Evolutionary conservation across 2,113 vertebrate genomes (phyloP), one percentile per base, ranked within the genome.

Genomic region (Capreolus pygargus): DNA sequence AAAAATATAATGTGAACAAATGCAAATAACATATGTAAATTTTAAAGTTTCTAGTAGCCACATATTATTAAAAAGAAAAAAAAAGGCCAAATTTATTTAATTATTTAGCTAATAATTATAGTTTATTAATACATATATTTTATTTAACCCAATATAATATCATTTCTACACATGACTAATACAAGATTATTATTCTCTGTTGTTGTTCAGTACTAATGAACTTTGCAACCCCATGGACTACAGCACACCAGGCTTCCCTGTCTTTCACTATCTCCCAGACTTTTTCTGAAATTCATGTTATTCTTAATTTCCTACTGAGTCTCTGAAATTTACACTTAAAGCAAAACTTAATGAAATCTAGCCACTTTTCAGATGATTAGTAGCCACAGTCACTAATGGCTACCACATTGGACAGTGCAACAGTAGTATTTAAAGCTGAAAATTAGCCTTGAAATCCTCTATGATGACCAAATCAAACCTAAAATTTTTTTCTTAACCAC

Each of bases 21-120:
- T 86, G 7, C 14, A 74, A 89, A 81, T 60, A 36, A 83, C 4
- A 54, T 54, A 83, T 8, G 25, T 81, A 78, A 43, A 86, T 83
- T 93, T 97, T 78, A 86, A 89, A 92, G 47, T 94, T 89, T 96
- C 45, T 70, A 95, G 45, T 36, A 61, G 45, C 39, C 23, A 91
- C 81, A 89, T 86, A 92, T 89, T n/a, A 87, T 89, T n/a, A 87
- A 89, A 27, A 97, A 87, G 54, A 11, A 43, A 92, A 86, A 91
- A 82, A 79, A 1, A 86, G 30, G 30, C 12, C 54, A 28, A 86
- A 81, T 61, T 57, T 60, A 39, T 82, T 54, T 60, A 39, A 83
- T 55, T 58, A 12, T 58, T 52, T 36, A 78, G 64, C 83, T 93
- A 93, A 89, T 74, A 84, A 70, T 79, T 74, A 60, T 27, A 58